These are phyloP conservation scores for Chymomyza costata DNA, from an alignment of 1,140 invertebrate species.

Conservation along the genomic window DNA sequence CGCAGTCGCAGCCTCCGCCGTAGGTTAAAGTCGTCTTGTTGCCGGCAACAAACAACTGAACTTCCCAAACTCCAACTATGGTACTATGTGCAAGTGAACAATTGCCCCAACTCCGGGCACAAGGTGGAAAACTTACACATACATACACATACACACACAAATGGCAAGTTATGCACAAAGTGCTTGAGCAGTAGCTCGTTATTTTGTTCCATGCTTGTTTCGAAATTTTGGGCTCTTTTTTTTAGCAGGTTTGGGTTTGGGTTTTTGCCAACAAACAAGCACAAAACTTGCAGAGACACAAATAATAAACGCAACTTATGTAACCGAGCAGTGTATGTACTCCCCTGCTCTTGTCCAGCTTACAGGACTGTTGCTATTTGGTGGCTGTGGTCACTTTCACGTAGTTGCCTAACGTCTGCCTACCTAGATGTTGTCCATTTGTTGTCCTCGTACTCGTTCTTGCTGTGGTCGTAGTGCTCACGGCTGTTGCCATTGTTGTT, in stretches of 20 bases:
- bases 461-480: slow-evolving; percentile 14
- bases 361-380: neutral
- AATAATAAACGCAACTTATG: slow-evolving; percentile 72
- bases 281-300: slow-evolving; percentile 49
- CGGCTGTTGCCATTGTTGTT: slow-evolving; percentile 32
- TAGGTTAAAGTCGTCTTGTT: too few species aligned
- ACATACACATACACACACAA: slow-evolving; percentile 11
- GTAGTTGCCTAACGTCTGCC: slow-evolving; percentile 56
- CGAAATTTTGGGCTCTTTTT: neutral
- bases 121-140: too few species aligned
- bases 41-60: too few species aligned
- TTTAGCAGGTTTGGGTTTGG: slow-evolving; percentile 11
- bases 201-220: slow-evolving; percentile 42
- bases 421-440: slow-evolving; percentile 33
- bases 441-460: neutral
- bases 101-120: too few species aligned
- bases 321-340: slow-evolving; percentile 35
- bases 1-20: too few species aligned
- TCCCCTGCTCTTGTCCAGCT: neutral
- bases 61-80: too few species aligned
- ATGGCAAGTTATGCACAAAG: slow-evolving; percentile 61
- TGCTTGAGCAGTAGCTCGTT: slow-evolving; percentile 61
- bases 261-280: slow-evolving; percentile 57
- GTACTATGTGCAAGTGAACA: too few species aligned
- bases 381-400: slow-evolving; percentile 63